phyloP scores from a whole-genome alignment of 1,140 invertebrate species.

The Brachionus plicatilis region DNA sequence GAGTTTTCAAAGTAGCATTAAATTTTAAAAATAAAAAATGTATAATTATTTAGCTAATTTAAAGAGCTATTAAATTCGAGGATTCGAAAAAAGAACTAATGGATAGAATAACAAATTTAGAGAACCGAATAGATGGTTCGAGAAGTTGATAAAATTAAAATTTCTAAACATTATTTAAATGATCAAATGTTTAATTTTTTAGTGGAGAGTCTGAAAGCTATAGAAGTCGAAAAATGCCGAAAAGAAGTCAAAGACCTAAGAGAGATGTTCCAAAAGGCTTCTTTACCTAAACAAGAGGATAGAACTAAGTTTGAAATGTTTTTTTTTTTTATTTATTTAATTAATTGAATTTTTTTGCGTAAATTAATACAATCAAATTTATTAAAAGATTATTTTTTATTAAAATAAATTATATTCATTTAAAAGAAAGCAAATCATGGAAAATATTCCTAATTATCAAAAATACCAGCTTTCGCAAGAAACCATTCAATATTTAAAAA shows the following conservation, averaged over 20 bases:
- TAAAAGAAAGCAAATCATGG: not conserved
- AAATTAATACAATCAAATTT: too few relatives aligned
- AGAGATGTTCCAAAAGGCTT: conserved; percentile 24
- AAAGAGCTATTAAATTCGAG: not conserved
- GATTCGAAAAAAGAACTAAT: conserved; percentile 20
- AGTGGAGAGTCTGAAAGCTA: conserved; percentile 12
- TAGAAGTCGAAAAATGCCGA: conserved; percentile 31
- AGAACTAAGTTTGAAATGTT: not conserved
- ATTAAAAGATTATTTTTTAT: too few relatives aligned
- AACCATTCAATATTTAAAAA: conserved; percentile 56
- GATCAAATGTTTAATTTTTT: not conserved
- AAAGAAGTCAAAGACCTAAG: conserved; percentile 26
- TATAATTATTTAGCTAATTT: not conserved
- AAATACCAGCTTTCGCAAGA: conserved; percentile 57
- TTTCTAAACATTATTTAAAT: not conserved
- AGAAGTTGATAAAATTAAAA: not conserved
- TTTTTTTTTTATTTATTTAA: not conserved
- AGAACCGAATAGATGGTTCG: conserved; percentile 26
- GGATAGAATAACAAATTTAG: conserved; percentile 20
- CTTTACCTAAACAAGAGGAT: not conserved
- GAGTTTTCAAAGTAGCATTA: not conserved
- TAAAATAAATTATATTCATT: not conserved
- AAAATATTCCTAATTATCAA: conserved; percentile 29
- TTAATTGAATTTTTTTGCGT: too few relatives aligned
- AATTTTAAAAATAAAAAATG: not conserved